A percentile compares a stretch with the other conserved stretches of the same genome.
phyloP scores from a whole-genome alignment of 2,113 vertebrate species.

The Stercorarius parasiticus region DNA sequence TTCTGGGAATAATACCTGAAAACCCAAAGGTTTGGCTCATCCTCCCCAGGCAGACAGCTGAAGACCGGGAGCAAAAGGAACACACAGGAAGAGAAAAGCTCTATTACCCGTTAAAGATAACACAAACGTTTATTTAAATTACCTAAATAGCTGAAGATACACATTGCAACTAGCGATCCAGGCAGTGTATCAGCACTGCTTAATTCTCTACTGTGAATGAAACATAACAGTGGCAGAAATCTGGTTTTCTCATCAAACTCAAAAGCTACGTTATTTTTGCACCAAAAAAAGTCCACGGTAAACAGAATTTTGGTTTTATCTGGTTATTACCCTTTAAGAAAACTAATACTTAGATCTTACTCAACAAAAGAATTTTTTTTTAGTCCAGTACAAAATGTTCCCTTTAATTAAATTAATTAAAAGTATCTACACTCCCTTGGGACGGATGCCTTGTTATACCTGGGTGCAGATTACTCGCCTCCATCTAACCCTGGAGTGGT shows the following conservation, averaged over 20 bases:
- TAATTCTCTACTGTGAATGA: background rate
- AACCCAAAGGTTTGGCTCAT: background rate
- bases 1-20: background rate
- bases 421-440: constrained; percentile 27
- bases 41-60: background rate
- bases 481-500: background rate
- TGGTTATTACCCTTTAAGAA: background rate
- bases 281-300: background rate
- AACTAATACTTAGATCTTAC: background rate
- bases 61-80: background rate
- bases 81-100: background rate
- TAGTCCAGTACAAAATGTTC: background rate
- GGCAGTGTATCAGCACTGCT: background rate
- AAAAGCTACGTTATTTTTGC: background rate
- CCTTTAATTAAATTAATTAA: constrained; percentile 52
- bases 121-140: background rate
- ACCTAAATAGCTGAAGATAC: background rate
- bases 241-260: background rate
- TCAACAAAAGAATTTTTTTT: background rate
- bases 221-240: background rate
- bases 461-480: constrained; percentile 40
- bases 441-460: constrained; percentile 36
- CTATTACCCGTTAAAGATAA: background rate
- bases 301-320: background rate
- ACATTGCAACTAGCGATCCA: background rate